Base-by-base conservation (phyloP, 2,797 vertebrate genomes). In the Lindbergichthys nudifrons region DNA sequence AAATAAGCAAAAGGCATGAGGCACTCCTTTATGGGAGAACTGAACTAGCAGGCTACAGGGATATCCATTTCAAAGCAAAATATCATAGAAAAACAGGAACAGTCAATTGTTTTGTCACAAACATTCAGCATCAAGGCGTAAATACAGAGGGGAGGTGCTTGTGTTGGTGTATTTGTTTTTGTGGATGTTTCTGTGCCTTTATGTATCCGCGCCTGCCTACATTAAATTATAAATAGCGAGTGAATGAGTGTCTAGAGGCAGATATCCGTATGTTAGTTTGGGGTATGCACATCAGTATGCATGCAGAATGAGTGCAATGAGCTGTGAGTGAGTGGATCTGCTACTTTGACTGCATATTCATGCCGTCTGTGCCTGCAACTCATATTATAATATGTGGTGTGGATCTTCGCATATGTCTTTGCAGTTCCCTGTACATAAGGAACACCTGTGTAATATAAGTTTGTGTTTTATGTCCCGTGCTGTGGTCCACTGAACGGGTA, bases 221-320 rank as follows among this genome's bases (percentile, higher is more conserved):
- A 87, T 83, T 82, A 75, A 84, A 90, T 90, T 87, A 91, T 88
- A 91, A 91, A 92, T 87, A 89, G 91, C 52, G 43, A 57, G 75
- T 80, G 89, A 90, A 92, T 88, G 92, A 87, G 90, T 75, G 85
- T 91, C 91, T 89, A 36, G 91, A 91, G 92, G 92, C 89, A 87
- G 77, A 89, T 91, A 84, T 81, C 81, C 81, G 82, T 79, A 75
- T 75, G 87, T 84, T 75, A 79, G 71, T 62, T 36, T 82, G 85
- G 84, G 75, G 65, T 77, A 73, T 36, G 48, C 81, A 82, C 84
- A 89, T 90, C 87, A 86, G 88, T 87, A 86, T 89, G 88, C 81
- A 80, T 82, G 83, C 80, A 72, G 80, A 89, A 89, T 84, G 83
- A 85, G 82, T 21, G 75, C 88, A 92, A 90, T 90, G 89, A 89